Evolutionary conservation across 2,888 invertebrate species (phyloP).

Genomic region (Micropterix aruncella): DNA sequence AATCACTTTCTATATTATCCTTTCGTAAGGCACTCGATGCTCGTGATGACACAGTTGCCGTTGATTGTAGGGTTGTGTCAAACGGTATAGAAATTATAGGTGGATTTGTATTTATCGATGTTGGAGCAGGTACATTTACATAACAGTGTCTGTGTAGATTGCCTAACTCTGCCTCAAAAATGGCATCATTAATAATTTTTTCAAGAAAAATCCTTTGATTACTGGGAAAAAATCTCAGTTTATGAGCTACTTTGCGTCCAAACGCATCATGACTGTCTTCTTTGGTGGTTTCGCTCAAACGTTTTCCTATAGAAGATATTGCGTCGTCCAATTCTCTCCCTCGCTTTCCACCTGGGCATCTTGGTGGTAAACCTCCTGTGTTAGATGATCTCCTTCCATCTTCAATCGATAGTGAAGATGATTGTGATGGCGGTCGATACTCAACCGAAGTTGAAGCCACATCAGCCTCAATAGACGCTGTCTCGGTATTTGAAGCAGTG

Average conservation of each 20-base stretch:
- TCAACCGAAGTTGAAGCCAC: neutral
- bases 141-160: neutral
- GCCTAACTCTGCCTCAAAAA: neutral
- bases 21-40: neutral
- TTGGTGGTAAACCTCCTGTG: neutral
- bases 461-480: neutral
- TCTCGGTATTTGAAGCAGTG: neutral
- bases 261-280: neutral
- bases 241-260: neutral
- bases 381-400: neutral
- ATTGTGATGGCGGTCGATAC: neutral
- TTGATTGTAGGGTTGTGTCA: neutral
- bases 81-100: neutral
- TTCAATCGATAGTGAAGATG: neutral
- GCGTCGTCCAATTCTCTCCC: neutral
- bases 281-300: neutral
- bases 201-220: neutral
- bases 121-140: neutral
- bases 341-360: conserved; percentile 1
- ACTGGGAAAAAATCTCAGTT: neutral
- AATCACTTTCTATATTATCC: neutral
- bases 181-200: neutral
- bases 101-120: neutral
- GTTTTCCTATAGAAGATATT: neutral
- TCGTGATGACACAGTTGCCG: neutral